Evolutionary conservation across 2,888 invertebrate genomes (phyloP).

Genomic region (Dryobotodes eremita): DNA sequence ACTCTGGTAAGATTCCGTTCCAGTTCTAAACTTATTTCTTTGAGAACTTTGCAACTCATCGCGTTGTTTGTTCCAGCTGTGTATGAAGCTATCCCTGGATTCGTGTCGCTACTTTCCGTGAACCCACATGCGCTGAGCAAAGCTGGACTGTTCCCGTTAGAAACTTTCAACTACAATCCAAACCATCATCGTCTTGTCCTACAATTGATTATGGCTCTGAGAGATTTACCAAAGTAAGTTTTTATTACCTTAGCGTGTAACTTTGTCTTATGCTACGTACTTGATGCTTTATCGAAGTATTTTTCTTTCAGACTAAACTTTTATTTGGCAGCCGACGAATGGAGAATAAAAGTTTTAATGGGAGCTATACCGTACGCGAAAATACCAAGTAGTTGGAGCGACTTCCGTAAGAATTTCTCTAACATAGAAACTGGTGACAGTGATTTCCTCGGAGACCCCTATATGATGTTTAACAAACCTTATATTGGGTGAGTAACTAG

Average conservation of each 20-base stretch:
- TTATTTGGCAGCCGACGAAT: constrained; percentile 90
- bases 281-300: constrained; percentile 18
- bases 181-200: constrained; percentile 87
- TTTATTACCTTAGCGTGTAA: constrained; percentile 14
- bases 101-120: constrained; percentile 89
- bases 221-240: constrained; percentile 89
- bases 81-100: constrained; percentile 89
- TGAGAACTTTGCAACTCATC: constrained; percentile 45
- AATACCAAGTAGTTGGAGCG: constrained; percentile 87
- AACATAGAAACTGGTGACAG: constrained; percentile 84
- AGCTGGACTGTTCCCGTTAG: constrained; percentile 85
- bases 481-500: constrained; percentile 86
- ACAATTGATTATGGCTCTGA: constrained; percentile 89
- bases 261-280: not conserved
- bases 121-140: constrained; percentile 88
- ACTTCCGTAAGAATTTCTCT: constrained; percentile 87
- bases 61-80: constrained; percentile 79
- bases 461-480: constrained; percentile 89
- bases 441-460: constrained; percentile 89
- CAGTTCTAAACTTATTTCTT: constrained; percentile 48
- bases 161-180: constrained; percentile 84
- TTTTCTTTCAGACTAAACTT: constrained; percentile 87
- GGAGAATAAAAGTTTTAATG: constrained; percentile 88
- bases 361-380: constrained; percentile 80
- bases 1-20: constrained; percentile 81